A percentile compares a stretch with the other conserved stretches of the same genome.
phyloP scores from a whole-genome alignment of 2,888 invertebrate genomes.

The Pammene fasciana region DNA sequence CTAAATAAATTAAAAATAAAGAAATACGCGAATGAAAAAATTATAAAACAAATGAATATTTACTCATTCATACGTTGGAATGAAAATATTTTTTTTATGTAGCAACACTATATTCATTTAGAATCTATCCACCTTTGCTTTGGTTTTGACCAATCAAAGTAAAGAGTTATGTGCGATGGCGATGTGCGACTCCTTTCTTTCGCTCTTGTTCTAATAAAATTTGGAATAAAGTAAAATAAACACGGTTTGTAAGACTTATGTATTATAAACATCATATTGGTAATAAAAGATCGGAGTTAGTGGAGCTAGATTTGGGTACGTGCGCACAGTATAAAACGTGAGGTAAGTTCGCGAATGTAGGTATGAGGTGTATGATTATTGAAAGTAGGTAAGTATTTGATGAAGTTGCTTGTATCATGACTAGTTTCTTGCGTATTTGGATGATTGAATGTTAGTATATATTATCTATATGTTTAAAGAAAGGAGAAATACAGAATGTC shows the following conservation, averaged over 20 bases:
- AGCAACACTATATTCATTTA: conserved; percentile 20
- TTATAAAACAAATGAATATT: not conserved
- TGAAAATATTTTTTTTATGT: conserved; percentile 12
- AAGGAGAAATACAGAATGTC: conserved; percentile 22
- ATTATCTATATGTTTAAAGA: conserved; percentile 46
- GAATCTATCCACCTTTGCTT: conserved; percentile 39
- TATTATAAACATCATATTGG: conserved; percentile 25
- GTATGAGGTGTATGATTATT: conserved; percentile 65
- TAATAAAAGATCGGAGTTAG: conserved; percentile 17
- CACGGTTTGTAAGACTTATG: conserved; percentile 25
- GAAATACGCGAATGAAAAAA: not conserved
- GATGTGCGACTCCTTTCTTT: conserved; percentile 38
- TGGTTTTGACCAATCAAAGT: conserved; percentile 38
- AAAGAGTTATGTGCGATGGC: conserved; percentile 41
- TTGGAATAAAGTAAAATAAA: conserved; percentile 27
- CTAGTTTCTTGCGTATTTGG: conserved; percentile 66
- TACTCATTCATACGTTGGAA: not conserved
- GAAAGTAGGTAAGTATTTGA: conserved; percentile 71
- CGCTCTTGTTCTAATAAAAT: conserved; percentile 30
- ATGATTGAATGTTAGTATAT: conserved; percentile 56
- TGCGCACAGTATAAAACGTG: conserved; percentile 50
- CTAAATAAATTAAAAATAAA: not conserved
- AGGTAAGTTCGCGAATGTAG: conserved; percentile 71
- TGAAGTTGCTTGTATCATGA: conserved; percentile 69
- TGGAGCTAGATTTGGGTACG: conserved; percentile 12